Conservation (phyloP, 1,140 invertebrate genomes). For the Pseudobourletiella spinata region DNA sequence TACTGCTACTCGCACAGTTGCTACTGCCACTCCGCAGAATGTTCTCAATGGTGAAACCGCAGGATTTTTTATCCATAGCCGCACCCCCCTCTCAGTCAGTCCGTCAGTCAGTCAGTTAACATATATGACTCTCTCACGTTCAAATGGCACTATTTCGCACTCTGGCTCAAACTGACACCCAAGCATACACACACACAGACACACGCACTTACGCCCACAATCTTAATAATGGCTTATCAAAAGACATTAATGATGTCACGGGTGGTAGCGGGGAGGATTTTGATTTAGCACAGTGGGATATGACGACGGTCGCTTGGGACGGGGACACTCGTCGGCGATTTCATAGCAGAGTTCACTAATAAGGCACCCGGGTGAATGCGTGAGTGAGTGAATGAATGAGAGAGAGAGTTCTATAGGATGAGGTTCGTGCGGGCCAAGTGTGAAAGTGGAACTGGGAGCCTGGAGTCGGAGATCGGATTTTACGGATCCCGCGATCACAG, state of each 20-base stretch:
- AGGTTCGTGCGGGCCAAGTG: conserved; percentile 8
- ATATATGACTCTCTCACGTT: not conserved
- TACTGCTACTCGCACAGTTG: too few species aligned
- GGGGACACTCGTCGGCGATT: too few species aligned
- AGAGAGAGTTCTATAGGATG: not conserved
- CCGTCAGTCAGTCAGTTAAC: not conserved
- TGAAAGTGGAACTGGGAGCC: conserved; percentile 4
- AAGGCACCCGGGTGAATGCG: not conserved
- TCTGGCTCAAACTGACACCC: too few species aligned
- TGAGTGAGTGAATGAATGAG: not conserved
- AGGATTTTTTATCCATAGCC: conserved; percentile 26
- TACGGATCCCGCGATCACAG: not conserved
- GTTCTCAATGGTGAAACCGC: conserved; percentile 32
- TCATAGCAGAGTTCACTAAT: too few species aligned
- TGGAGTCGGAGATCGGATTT: conserved; percentile 3
- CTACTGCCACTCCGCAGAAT: conserved; percentile 26
- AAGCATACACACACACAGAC: too few species aligned
- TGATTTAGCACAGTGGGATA: not conserved
- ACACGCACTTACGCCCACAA: not conserved
- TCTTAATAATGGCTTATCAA: not conserved
- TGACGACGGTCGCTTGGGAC: not conserved
- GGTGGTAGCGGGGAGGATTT: not conserved
- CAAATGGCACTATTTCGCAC: not conserved
- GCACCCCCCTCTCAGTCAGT: not conserved
- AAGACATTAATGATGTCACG: not conserved